Evolutionary conservation across 2,113 vertebrate genomes (phyloP).

Genomic region (Hirundichthys speculiger): DNA sequence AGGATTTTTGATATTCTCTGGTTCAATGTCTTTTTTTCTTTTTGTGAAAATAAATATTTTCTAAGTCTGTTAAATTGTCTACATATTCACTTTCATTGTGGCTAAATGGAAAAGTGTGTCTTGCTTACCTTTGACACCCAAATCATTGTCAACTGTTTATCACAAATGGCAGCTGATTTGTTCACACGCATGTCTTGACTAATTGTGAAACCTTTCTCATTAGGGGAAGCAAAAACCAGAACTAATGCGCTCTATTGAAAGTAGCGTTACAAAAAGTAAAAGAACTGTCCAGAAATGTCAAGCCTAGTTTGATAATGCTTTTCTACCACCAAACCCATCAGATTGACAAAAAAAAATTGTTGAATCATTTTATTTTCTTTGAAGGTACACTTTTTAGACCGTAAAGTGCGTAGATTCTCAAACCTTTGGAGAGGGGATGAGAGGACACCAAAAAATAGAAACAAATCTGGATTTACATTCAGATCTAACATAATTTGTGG

Average conservation of each 20-base stretch:
- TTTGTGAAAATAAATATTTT: constrained; percentile 76
- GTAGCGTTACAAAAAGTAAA: constrained; percentile 1
- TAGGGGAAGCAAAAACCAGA: constrained; percentile 61
- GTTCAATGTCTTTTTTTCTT: constrained; percentile 18
- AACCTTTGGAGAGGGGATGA: constrained; percentile 18
- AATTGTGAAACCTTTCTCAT: constrained; percentile 1
- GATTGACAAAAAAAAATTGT: background rate
- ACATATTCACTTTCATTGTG: background rate
- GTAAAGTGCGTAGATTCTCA: constrained; percentile 76
- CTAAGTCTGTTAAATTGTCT: constrained; percentile 51
- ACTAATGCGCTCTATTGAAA: constrained; percentile 41
- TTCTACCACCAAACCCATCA: background rate
- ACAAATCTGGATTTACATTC: constrained; percentile 64
- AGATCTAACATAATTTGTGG: constrained; percentile 53
- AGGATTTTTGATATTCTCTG: constrained; percentile 46
- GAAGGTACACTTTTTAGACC: constrained; percentile 71
- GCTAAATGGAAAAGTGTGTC: too few relatives aligned
- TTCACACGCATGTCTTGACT: background rate
- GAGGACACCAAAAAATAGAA: background rate
- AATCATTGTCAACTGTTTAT: too few relatives aligned
- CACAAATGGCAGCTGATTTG: background rate
- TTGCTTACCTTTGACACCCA: too few relatives aligned
- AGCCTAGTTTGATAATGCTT: background rate
- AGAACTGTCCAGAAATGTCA: background rate
- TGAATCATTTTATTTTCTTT: constrained; percentile 62